Evolutionary conservation across 2,888 invertebrate species (phyloP).

Genomic region (Agonopterix subpropinquella): DNA sequence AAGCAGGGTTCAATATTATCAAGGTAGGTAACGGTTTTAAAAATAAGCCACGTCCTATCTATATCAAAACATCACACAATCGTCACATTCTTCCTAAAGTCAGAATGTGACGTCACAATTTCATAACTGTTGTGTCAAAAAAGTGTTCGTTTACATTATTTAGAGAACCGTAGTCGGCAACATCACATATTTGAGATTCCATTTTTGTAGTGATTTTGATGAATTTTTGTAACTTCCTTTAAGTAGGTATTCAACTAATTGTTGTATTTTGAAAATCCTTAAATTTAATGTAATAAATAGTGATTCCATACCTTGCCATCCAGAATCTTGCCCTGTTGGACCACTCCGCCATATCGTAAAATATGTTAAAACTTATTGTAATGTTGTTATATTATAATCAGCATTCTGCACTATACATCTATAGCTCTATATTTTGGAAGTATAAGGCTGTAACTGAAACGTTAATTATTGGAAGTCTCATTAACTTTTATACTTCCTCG

Average conservation of each 20-base stretch:
- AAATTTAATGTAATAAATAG: no score
- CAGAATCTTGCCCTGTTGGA: constrained; percentile 35
- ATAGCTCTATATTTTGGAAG: not conserved
- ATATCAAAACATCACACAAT: no score
- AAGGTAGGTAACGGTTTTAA: no score
- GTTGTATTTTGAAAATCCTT: no score
- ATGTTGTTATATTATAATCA: constrained; percentile 1
- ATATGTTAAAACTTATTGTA: not conserved
- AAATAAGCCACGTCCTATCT: no score
- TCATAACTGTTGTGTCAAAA: constrained; percentile 25
- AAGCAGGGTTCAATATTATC: no score
- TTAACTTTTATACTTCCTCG: no score
- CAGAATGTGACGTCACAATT: no score
- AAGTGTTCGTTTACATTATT: constrained; percentile 27
- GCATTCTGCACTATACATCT: not conserved
- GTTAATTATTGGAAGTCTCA: no score
- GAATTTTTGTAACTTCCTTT: constrained; percentile 9
- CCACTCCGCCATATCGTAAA: constrained; percentile 23
- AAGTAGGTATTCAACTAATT: not conserved
- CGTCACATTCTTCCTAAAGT: no score
- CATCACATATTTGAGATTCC: constrained; percentile 18
- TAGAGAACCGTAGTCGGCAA: constrained; percentile 10
- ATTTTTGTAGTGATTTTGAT: constrained; percentile 16
- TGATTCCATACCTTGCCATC: constrained; percentile 20
- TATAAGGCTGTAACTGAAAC: not conserved